Evolutionary conservation across 2,113 vertebrate species (phyloP).

Genomic region (Hiodon tergisus): DNA sequence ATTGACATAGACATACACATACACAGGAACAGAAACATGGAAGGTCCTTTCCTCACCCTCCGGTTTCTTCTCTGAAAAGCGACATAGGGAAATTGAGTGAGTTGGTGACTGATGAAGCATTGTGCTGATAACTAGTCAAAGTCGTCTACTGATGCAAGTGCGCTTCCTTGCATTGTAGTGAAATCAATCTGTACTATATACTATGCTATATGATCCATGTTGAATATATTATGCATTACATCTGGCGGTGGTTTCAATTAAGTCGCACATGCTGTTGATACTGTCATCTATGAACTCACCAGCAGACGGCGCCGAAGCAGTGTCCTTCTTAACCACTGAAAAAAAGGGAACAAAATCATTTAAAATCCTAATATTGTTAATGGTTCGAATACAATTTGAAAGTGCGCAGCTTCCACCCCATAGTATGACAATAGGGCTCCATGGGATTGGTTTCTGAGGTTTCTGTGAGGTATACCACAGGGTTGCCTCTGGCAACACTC

Average conservation of each 20-base stretch:
- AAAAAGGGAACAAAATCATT: constrained; percentile 36
- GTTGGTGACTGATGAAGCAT: background rate
- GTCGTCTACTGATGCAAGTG: background rate
- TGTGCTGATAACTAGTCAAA: background rate
- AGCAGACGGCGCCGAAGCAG: constrained; percentile 57
- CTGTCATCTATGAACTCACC: constrained; percentile 46
- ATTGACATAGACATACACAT: too few relatives aligned
- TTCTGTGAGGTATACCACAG: too few relatives aligned
- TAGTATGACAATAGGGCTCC: background rate
- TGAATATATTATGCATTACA: background rate
- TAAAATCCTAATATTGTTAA: constrained; percentile 19
- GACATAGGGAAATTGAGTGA: background rate
- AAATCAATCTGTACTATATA: too few relatives aligned
- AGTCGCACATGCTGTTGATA: background rate
- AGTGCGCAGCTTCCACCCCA: background rate
- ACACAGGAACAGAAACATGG: background rate
- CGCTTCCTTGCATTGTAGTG: too few relatives aligned
- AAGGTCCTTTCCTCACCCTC: constrained; percentile 25
- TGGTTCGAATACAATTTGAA: background rate
- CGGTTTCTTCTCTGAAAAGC: constrained; percentile 21
- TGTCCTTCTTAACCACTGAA: constrained; percentile 50
- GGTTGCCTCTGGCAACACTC: too few relatives aligned
- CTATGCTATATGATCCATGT: background rate
- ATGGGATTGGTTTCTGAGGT: background rate
- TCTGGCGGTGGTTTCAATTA: background rate